Percentiles rank a stretch among this genome's conserved stretches.
Conservation (phyloP, 2,113 vertebrate genomes). For the Rhea pennata region DNA sequence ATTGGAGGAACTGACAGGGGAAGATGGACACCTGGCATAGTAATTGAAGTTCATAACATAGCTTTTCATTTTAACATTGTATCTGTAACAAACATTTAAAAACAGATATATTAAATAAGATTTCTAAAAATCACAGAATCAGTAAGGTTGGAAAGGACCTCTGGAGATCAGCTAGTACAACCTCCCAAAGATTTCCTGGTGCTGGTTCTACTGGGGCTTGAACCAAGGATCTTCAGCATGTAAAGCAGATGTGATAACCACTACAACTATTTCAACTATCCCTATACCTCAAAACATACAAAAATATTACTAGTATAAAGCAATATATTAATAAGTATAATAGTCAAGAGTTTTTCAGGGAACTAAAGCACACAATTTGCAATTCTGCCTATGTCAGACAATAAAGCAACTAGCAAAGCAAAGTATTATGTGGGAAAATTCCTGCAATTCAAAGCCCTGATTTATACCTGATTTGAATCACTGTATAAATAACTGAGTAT, state of each 20-base stretch:
- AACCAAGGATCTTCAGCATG: too few species aligned
- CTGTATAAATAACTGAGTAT: background rate
- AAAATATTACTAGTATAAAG: background rate
- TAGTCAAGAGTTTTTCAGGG: background rate
- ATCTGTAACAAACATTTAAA: background rate
- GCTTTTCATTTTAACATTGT: background rate
- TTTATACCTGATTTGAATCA: background rate
- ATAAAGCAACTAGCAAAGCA: background rate
- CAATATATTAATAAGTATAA: background rate
- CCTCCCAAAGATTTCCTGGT: too few species aligned
- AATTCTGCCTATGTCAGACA: background rate
- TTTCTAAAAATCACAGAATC: background rate
- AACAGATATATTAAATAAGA: rapidly evolving
- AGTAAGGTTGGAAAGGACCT: too few species aligned
- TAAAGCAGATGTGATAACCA: too few species aligned
- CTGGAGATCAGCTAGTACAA: too few species aligned
- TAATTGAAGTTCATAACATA: background rate
- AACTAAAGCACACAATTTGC: background rate
- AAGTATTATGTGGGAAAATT: background rate
- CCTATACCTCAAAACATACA: background rate
- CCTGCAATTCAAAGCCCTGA: background rate
- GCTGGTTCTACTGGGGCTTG: too few species aligned
- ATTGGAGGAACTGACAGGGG: slow-evolving; percentile 51
- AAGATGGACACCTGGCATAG: slow-evolving; percentile 40
- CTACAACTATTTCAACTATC: background rate